Base-by-base conservation (phyloP, 2,797 vertebrate species). In the Sorex maritimensis region DNA sequence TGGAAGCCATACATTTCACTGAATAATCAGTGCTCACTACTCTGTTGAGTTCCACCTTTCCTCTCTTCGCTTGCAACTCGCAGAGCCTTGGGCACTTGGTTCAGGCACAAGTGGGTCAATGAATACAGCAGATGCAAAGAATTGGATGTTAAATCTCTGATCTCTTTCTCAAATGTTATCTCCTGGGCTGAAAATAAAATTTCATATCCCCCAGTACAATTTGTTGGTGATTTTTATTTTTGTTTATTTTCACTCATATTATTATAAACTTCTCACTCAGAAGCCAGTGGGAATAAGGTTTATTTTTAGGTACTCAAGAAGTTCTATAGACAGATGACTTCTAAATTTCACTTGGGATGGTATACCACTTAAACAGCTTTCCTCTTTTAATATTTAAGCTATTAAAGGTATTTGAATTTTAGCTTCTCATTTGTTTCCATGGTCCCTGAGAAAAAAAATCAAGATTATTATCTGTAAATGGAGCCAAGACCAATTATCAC, bases 401-500 rank as follows among this genome's bases (percentile, higher is more conserved):
- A 75, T 49, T 79, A 90, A 79, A 71, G 13, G 10, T 30, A 38
- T 85, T 4, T 81, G 10, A 28, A 81, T 81, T 90, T 93, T 84
- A 69, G 44, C 7, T 85, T 93, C 34, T n/a, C 74, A 85, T 28
- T 88, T 9, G 38, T 81, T 46, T 75, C 71, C 49, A 78, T 61
- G 55, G 44, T 92, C 49, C 68, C 52, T 80, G 74, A 68, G 34
- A 87, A 28, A 34, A 28, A 38, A 88, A 28, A 82, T 95, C 92
- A 85, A 0, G 55, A 85, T 38, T 67, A 8, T 81, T 86, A 41
- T 86, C 30, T 86, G 67, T 92, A 82, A 96, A 92, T 58, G 10
- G 80, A 86, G 38, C n/a, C 71, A 88, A 77, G n/a, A 73, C 3
- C 26, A 94, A 92, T 91, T 86, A 94, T 34, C 78, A 83, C 81